Evolutionary conservation across 2,113 vertebrate species (phyloP).

Genomic region (Plotosus lineatus): DNA sequence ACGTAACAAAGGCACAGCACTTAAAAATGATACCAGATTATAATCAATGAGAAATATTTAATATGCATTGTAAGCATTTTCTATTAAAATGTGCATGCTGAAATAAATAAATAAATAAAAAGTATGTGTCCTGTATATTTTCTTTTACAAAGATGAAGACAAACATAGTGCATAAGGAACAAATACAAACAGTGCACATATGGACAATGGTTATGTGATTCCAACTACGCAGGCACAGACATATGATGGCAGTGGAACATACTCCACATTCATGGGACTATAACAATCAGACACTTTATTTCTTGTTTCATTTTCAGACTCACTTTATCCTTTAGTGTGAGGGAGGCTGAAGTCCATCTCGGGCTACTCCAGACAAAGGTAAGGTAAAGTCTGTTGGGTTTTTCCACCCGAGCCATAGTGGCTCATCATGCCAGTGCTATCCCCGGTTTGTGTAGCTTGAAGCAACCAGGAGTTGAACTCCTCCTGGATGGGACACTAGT

Average conservation of each 20-base stretch:
- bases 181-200: background rate
- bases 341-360: too few species aligned
- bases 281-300: too few species aligned
- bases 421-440: too few species aligned
- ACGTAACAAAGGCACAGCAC: background rate
- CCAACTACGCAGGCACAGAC: background rate
- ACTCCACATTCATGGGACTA: background rate
- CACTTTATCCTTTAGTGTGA: too few species aligned
- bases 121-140: background rate
- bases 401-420: too few species aligned
- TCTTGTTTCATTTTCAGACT: too few species aligned
- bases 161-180: background rate
- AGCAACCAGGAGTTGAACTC: too few species aligned
- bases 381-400: too few species aligned
- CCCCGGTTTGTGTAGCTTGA: too few species aligned
- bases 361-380: too few species aligned
- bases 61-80: background rate
- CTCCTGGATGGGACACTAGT: too few species aligned
- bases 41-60: background rate
- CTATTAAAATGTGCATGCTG: background rate
- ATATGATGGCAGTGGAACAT: background rate
- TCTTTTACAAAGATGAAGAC: background rate
- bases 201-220: too few species aligned
- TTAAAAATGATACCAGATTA: background rate
- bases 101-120: background rate